Percentiles rank a stretch among this genome's conserved stretches.
These are phyloP conservation scores for Schizopygopsis pylzovi DNA, from an alignment of 2,797 vertebrate species.

Conservation along the genomic window DNA sequence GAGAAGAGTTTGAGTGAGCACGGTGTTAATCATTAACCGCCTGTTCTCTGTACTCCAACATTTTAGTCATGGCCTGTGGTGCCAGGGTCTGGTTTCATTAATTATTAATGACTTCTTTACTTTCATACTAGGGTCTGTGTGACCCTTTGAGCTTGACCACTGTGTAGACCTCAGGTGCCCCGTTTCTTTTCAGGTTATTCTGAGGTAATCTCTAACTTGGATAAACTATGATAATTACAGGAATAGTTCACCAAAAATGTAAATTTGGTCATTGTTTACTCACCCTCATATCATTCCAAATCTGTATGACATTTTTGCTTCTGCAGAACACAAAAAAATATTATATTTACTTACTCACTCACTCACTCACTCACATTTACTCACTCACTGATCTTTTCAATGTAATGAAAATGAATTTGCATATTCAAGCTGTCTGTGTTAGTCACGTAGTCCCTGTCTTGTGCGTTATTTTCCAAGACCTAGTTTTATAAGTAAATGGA, in stretches of 20 bases:
- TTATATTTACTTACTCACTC: no score
- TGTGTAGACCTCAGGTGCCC: constrained; percentile 30
- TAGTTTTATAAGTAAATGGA: background rate
- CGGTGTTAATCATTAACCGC: constrained; percentile 66
- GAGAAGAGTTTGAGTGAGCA: constrained; percentile 49
- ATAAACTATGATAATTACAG: background rate
- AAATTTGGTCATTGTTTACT: background rate
- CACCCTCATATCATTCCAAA: background rate
- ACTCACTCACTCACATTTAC: no score
- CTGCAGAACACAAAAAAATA: background rate
- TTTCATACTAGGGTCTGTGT: constrained; percentile 69
- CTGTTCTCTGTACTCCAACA: constrained; percentile 57
- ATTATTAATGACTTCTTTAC: constrained; percentile 77
- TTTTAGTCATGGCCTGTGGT: constrained; percentile 74
- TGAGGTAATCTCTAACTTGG: constrained; percentile 26
- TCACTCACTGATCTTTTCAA: background rate
- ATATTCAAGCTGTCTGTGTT: background rate
- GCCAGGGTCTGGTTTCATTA: constrained; percentile 77
- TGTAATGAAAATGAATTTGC: background rate
- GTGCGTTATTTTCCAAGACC: background rate
- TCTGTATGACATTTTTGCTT: background rate
- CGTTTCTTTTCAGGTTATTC: constrained; percentile 31
- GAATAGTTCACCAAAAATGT: background rate
- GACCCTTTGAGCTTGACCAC: constrained; percentile 73
- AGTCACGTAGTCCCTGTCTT: background rate